Evolutionary conservation across 2,113 vertebrate genomes (phyloP).

Genomic region (Leptosomus discolor): DNA sequence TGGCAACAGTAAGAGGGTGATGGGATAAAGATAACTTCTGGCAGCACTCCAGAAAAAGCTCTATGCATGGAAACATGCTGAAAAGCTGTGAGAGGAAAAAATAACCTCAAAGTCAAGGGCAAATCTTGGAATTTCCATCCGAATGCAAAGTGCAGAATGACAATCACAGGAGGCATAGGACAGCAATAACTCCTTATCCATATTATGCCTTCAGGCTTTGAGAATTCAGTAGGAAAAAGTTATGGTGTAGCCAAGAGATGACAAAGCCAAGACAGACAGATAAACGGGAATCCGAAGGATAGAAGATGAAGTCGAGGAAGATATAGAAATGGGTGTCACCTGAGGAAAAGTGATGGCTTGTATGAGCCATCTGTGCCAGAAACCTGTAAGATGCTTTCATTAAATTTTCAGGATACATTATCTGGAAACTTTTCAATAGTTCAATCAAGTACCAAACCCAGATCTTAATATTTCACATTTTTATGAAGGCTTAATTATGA

Average conservation of each 20-base stretch:
- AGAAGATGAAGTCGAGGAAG: not conserved
- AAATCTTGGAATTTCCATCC: conserved; percentile 33
- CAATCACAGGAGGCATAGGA: not conserved
- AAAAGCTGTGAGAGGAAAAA: conserved; percentile 17
- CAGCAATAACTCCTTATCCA: not conserved
- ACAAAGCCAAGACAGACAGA: not conserved
- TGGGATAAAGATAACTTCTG: conserved; percentile 54
- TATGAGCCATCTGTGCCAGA: not conserved
- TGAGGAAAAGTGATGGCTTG: not conserved
- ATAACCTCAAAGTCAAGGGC: conserved; percentile 29
- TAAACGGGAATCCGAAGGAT: not conserved
- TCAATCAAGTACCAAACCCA: not conserved
- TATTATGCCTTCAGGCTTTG: not conserved
- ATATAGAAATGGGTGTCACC: not conserved
- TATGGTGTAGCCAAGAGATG: not conserved
- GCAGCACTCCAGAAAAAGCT: conserved; percentile 21
- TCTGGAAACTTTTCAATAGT: not conserved
- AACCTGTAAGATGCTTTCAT: not conserved
- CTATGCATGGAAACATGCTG: not conserved
- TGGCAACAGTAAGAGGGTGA: conserved; percentile 34
- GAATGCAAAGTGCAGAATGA: not conserved
- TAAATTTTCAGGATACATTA: not conserved
- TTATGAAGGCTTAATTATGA: not conserved
- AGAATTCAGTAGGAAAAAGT: not conserved
- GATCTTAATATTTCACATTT: not conserved